Percentiles rank a stretch among this genome's conserved stretches.
Evolutionary conservation across 92 coral and sea anemone species (phyloP).

Genomic region (Virgularia gustaviana): DNA sequence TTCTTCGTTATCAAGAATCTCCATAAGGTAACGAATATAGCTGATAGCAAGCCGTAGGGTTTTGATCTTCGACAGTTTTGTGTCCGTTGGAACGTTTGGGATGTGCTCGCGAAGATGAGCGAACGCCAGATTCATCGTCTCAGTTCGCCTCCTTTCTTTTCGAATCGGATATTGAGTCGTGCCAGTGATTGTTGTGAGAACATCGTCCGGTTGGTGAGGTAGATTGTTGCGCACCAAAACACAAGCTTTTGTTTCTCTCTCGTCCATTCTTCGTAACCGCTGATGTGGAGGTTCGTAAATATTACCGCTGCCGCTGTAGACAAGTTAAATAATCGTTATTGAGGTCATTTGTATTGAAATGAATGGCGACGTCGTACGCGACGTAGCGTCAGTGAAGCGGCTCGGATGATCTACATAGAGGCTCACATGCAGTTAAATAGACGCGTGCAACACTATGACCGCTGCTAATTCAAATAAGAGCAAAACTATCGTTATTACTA

Average conservation of each 20-base stretch:
- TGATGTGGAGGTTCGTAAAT: slow-evolving; percentile 33
- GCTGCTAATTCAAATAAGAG: no score
- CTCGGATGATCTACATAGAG: no score
- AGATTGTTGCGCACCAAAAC: not conserved
- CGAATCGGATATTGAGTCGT: slow-evolving; percentile 61
- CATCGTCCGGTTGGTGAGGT: not conserved
- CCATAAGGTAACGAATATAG: slow-evolving; percentile 85
- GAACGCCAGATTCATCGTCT: slow-evolving; percentile 91
- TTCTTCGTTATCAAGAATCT: slow-evolving; percentile 77
- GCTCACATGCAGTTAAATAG: no score
- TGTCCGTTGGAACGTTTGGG: slow-evolving; percentile 93
- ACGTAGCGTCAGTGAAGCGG: not conserved
- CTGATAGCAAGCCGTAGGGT: slow-evolving; percentile 91
- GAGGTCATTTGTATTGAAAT: slow-evolving; percentile 27
- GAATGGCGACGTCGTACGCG: not conserved
- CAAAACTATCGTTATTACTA: no score
- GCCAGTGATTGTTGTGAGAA: not conserved
- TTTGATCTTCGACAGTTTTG: slow-evolving; percentile 94
- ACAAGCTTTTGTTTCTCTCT: not conserved
- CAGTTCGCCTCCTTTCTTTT: slow-evolving; percentile 87
- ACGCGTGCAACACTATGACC: no score
- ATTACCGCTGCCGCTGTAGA: slow-evolving; percentile 30
- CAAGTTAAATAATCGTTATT: slow-evolving; percentile 8
- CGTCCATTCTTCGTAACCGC: slow-evolving; percentile 22
- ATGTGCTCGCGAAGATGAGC: slow-evolving; percentile 85